These are phyloP conservation scores for Marmota flaviventris DNA, from an alignment of 2,113 vertebrate genomes.

Conservation along the genomic window DNA sequence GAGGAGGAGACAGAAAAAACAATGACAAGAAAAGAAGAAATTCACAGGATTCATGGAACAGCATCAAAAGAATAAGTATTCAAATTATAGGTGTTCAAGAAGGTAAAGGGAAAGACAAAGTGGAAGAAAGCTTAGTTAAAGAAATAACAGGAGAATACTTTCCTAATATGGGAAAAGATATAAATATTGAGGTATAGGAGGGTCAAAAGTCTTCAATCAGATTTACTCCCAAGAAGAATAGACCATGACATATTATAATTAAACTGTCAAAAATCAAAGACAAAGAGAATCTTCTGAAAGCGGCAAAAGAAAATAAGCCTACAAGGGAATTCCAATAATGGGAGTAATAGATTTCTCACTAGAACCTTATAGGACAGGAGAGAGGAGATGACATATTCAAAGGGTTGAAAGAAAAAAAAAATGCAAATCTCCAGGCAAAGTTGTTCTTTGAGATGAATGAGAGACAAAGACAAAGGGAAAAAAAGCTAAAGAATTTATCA, in stretches of 20 bases:
- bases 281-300: neutral
- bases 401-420: neutral
- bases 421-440: neutral
- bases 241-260: neutral
- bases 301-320: neutral
- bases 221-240: too few species aligned
- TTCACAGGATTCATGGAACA: neutral
- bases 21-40: neutral
- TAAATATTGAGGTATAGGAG: neutral
- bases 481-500: neutral
- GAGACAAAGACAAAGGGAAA: neutral
- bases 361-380: neutral
- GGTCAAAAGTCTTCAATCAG: neutral
- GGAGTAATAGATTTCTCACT: neutral
- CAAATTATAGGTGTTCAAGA: neutral
- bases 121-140: neutral
- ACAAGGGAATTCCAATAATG: neutral
- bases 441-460: neutral
- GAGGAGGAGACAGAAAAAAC: neutral
- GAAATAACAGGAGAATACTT: neutral
- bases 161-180: neutral
- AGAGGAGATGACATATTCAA: neutral
- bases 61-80: neutral
- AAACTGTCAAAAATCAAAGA: neutral
- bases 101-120: neutral